phyloP scores from a whole-genome alignment of 2,113 vertebrate genomes.

The Rhabdomys dilectus region DNA sequence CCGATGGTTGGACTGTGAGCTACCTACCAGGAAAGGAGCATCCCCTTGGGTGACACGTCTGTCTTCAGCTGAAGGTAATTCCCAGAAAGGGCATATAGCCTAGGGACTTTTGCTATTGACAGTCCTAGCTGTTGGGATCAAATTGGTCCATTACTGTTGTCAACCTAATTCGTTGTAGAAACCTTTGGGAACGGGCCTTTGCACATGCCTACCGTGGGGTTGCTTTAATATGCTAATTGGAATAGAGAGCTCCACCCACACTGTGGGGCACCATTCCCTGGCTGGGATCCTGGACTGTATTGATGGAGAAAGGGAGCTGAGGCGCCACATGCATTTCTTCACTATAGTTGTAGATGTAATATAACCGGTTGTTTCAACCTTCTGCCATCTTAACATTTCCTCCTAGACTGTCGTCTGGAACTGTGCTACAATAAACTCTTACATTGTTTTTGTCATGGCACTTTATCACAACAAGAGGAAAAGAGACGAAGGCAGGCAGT shows the following conservation, averaged over 20 bases:
- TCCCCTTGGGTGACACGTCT: neutral
- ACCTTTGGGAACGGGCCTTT: neutral
- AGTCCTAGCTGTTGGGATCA: neutral
- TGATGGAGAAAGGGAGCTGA: neutral
- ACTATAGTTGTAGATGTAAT: neutral
- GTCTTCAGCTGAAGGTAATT: conserved; percentile 32
- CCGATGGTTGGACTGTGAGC: neutral
- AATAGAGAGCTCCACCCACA: neutral
- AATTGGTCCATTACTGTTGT: neutral
- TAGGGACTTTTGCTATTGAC: neutral
- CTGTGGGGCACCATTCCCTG: neutral
- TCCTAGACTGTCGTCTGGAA: neutral
- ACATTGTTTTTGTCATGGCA: neutral
- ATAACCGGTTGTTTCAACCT: too few species aligned
- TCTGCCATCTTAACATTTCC: too few species aligned
- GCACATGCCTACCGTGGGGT: too few species aligned
- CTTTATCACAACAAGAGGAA: neutral
- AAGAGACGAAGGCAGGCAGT: neutral
- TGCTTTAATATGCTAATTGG: neutral
- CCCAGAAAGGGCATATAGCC: neutral
- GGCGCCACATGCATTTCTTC: neutral
- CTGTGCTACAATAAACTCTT: neutral
- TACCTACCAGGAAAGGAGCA: neutral
- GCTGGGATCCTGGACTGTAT: neutral
- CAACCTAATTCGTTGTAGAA: neutral